Percentiles rank a stretch among this genome's conserved stretches.
phyloP scores from a whole-genome alignment of 2,113 vertebrate genomes.

The Scomber japonicus region DNA sequence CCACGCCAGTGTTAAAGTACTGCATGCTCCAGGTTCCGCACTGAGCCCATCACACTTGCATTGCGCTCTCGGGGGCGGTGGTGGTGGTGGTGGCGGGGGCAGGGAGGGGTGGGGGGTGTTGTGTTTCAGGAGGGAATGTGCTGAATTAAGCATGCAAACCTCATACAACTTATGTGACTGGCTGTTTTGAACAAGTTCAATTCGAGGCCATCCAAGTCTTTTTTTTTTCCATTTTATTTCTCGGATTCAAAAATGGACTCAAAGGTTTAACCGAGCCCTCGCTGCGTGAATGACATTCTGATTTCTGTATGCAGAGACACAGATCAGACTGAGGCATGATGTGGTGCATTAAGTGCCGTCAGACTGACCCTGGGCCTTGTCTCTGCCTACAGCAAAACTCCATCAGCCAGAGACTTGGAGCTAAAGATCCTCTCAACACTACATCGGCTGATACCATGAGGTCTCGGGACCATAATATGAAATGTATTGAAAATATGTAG shows the following conservation, averaged over 20 bases:
- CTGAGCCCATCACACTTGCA: constrained; percentile 15
- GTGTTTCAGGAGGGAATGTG: constrained; percentile 67
- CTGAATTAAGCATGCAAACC: constrained; percentile 69
- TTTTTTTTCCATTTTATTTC: neutral
- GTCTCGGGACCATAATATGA: constrained; percentile 54
- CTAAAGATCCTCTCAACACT: constrained; percentile 47
- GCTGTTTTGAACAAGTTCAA: constrained; percentile 10
- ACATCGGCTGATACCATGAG: constrained; percentile 40
- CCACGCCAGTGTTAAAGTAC: constrained; percentile 33
- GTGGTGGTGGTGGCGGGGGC: no score
- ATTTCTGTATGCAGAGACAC: constrained; percentile 33
- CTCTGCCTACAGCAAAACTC: constrained; percentile 39
- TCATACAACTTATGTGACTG: neutral
- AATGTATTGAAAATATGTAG: constrained; percentile 70
- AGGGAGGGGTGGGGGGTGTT: neutral
- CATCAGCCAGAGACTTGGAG: constrained; percentile 50
- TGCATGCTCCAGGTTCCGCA: constrained; percentile 48
- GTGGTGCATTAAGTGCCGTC: constrained; percentile 6
- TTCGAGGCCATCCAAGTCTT: neutral
- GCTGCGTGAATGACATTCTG: constrained; percentile 41
- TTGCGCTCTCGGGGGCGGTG: no score
- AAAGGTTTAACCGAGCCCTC: constrained; percentile 31
- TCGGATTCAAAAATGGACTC: constrained; percentile 10
- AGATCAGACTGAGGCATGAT: neutral
- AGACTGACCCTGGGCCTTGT: constrained; percentile 7